Percentiles rank a stretch among this genome's conserved stretches.
Conservation (phyloP, 2,797 vertebrate genomes). For the Todus mexicanus region DNA sequence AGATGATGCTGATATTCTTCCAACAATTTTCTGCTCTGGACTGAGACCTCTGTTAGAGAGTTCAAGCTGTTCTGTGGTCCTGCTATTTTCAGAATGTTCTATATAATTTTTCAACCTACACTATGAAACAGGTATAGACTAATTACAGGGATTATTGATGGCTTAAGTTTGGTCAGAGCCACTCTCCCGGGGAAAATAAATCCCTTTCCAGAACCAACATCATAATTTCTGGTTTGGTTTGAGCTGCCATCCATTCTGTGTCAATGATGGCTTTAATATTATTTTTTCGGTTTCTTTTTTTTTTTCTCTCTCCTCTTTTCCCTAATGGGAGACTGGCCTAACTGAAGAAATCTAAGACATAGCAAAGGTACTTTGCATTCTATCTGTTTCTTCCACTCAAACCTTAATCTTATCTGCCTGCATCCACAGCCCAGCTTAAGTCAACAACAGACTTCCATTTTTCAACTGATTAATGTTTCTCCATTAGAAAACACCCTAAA, state of each 20-base stretch:
- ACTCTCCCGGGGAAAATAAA: constrained; percentile 13
- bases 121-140: constrained; percentile 29
- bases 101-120: constrained; percentile 14
- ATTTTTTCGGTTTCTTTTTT: background rate
- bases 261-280: background rate
- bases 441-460: background rate
- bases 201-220: background rate
- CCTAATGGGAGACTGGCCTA: background rate
- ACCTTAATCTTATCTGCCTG: background rate
- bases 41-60: background rate
- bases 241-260: background rate
- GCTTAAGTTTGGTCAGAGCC: background rate
- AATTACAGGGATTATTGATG: constrained; percentile 39
- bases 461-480: background rate
- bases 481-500: background rate
- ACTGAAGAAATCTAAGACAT: background rate
- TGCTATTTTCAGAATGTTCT: background rate
- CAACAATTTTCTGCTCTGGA: background rate
- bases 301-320: background rate
- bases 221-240: constrained; percentile 14
- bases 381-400: background rate
- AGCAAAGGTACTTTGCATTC: background rate
- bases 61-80: background rate
- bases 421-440: background rate
- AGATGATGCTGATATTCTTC: background rate